Percentiles rank a stretch among this genome's conserved stretches.
These are phyloP conservation scores for Rhegmatorhina hoffmannsi DNA, from an alignment of 2,113 vertebrate species.

Conservation along the genomic window DNA sequence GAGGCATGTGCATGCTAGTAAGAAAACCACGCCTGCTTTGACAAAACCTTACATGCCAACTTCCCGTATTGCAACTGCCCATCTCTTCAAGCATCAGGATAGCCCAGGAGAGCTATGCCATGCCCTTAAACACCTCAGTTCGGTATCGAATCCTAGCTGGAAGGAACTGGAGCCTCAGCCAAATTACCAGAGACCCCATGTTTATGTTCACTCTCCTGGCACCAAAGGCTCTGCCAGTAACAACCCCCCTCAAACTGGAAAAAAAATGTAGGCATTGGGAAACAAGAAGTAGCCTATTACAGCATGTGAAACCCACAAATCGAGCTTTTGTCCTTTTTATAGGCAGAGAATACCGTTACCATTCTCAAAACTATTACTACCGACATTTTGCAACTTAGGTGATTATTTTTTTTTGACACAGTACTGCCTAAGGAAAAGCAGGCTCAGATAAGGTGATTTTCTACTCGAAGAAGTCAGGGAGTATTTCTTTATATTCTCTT, in stretches of 20 bases:
- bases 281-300: not conserved
- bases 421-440: not conserved
- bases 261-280: not conserved
- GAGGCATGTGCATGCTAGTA: fast-evolving
- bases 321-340: not conserved
- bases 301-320: not conserved
- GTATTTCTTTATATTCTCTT: not conserved
- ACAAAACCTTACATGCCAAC: not conserved
- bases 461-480: not conserved
- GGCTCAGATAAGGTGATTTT: not conserved
- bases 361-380: not conserved
- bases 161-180: not conserved
- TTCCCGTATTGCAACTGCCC: not conserved
- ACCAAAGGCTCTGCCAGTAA: not conserved
- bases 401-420: not conserved
- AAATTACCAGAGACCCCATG: not conserved
- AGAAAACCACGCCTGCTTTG: not conserved
- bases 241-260: not conserved
- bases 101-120: not conserved
- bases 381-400: not conserved
- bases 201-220: not conserved
- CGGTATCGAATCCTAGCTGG: not conserved
- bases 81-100: not conserved
- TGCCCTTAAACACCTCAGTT: not conserved
- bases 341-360: not conserved